Conservation (phyloP, 2,888 invertebrate genomes). For the Euplexia lucipara region DNA sequence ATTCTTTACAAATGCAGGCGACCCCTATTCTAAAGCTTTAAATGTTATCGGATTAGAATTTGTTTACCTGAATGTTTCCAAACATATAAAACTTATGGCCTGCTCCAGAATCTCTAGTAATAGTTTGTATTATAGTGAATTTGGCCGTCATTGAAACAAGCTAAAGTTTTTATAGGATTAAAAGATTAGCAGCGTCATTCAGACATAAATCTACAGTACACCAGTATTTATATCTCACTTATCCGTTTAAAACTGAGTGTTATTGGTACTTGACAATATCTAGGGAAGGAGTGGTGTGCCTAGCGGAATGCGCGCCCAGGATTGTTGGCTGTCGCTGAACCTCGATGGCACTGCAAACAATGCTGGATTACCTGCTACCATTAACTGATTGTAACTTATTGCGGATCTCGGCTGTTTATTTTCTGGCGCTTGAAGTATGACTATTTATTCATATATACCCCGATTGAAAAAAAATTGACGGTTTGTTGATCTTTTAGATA, state of each 20-base stretch:
- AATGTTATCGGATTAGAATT: conserved; percentile 32
- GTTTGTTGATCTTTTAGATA: background rate
- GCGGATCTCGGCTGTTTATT: conserved; percentile 8
- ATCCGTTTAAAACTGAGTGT: conserved; percentile 19
- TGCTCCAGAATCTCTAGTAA: background rate
- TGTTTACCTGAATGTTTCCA: conserved; percentile 34
- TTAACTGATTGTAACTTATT: conserved; percentile 79
- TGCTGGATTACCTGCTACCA: conserved; percentile 74
- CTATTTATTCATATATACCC: background rate
- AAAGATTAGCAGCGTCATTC: background rate
- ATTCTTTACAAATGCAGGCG: conserved; percentile 5
- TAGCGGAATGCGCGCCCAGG: conserved; percentile 33
- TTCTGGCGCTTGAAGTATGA: background rate
- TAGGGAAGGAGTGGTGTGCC: conserved; percentile 36
- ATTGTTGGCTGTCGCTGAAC: conserved; percentile 59
- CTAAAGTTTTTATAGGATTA: conserved; percentile 4
- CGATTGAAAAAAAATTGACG: no score
- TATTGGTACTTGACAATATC: conserved; percentile 41
- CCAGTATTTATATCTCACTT: conserved; percentile 32
- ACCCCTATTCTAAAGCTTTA: background rate
- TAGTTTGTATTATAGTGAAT: background rate
- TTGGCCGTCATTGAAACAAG: background rate
- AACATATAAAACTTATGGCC: background rate
- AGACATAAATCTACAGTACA: conserved; percentile 4
- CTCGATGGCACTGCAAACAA: conserved; percentile 81